Conservation (phyloP, 2,113 vertebrate genomes). For the Hemiprocne comata region DNA sequence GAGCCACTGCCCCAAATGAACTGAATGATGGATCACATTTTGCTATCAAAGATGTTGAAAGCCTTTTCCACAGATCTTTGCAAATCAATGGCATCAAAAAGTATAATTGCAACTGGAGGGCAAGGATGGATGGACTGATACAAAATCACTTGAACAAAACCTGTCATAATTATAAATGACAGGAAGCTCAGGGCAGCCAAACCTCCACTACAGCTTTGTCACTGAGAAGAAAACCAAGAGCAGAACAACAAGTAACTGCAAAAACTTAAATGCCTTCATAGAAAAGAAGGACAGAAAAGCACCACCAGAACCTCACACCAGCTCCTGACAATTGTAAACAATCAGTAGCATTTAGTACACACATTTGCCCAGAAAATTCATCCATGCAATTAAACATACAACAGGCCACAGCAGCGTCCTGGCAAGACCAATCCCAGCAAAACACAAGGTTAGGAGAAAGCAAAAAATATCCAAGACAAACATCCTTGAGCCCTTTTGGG, state of each 20-base stretch:
- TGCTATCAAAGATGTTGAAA: background rate
- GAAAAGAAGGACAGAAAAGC: background rate
- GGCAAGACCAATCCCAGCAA: background rate
- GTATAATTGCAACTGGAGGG: slow-evolving; percentile 5
- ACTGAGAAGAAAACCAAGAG: background rate
- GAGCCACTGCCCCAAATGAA: background rate
- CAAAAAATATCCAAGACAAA: background rate
- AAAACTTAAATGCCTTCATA: background rate
- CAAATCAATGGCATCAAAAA: background rate
- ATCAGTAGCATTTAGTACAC: background rate
- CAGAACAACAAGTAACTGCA: background rate
- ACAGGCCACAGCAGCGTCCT: background rate
- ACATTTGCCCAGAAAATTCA: background rate
- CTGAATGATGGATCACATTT: background rate
- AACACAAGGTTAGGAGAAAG: background rate
- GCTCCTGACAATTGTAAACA: no score
- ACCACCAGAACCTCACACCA: background rate
- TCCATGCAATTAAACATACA: background rate
- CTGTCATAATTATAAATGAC: background rate
- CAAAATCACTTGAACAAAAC: background rate
- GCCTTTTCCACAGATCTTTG: background rate
- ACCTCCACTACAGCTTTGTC: background rate
- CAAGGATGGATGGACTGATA: background rate
- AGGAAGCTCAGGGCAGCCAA: background rate
- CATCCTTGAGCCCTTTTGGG: background rate